Conservation (phyloP, 2,113 vertebrate species). For the Gorsachius goisagi region DNA sequence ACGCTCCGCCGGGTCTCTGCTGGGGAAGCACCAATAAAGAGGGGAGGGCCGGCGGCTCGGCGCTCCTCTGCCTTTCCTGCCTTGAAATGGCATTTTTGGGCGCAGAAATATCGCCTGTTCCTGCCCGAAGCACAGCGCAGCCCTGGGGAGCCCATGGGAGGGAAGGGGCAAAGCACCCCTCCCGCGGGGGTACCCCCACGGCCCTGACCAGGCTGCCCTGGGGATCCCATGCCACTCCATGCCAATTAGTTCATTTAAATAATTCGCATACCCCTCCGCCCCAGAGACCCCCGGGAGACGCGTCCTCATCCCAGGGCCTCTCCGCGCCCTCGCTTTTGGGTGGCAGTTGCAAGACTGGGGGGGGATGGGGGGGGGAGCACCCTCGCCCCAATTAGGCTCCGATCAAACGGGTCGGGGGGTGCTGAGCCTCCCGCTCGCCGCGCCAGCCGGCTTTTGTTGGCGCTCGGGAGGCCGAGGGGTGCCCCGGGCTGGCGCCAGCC, state of each 20-base stretch:
- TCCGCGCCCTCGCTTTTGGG: not conserved
- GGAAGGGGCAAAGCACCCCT: fast-evolving
- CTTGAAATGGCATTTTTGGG: fast-evolving
- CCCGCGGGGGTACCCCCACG: fast-evolving
- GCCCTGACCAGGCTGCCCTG: fast-evolving
- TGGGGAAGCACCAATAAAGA: not conserved
- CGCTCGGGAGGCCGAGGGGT: conserved; percentile 25
- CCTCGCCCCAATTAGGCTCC: not conserved
- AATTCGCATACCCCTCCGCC: not conserved
- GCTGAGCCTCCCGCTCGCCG: not conserved
- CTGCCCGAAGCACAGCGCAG: fast-evolving
- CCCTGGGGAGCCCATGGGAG: fast-evolving
- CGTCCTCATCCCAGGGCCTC: not conserved
- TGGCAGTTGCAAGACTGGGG: not conserved
- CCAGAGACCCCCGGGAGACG: fast-evolving
- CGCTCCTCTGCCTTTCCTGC: fast-evolving
- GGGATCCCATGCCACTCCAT: fast-evolving
- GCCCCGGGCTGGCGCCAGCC: conserved; percentile 77
- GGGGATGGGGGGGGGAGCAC: not conserved
- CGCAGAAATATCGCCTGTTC: not conserved
- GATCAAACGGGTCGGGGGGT: not conserved
- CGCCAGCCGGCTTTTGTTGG: conserved; percentile 36
- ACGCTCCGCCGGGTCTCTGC: not conserved
- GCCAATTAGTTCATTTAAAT: not conserved
- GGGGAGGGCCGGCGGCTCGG: fast-evolving